These are phyloP conservation scores for Acrocera orbiculus DNA, from an alignment of 2,888 invertebrate genomes.

Conservation along the genomic window DNA sequence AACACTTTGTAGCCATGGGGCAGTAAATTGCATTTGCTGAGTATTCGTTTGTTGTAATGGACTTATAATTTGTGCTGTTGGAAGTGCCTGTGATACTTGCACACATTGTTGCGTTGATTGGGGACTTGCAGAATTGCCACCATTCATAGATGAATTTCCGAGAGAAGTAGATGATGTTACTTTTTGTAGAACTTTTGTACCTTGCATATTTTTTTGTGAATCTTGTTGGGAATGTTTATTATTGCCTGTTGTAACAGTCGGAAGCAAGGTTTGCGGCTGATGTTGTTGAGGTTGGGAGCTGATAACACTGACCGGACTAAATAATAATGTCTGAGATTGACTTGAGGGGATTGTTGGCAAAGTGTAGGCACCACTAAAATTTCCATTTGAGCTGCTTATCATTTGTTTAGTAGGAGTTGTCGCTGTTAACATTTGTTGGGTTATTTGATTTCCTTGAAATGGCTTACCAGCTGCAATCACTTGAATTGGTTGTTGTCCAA, in stretches of 20 bases:
- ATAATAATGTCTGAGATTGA: conserved; percentile 62
- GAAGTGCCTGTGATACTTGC: conserved; percentile 54
- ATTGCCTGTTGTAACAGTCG: conserved; percentile 20
- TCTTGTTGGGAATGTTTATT: conserved; percentile 21
- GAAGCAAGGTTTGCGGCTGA: conserved; percentile 29
- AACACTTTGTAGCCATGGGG: conserved; percentile 57
- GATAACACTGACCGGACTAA: conserved; percentile 38
- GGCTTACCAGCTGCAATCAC: conserved; percentile 71
- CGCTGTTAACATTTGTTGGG: conserved; percentile 68
- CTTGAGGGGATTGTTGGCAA: conserved; percentile 61
- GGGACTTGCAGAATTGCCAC: conserved; percentile 26
- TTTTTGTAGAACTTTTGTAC: conserved; percentile 39
- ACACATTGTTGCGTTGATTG: conserved; percentile 49
- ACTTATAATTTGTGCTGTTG: conserved; percentile 54
- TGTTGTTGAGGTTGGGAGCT: conserved; percentile 30
- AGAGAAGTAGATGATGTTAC: conserved; percentile 29
- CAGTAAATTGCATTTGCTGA: conserved; percentile 57
- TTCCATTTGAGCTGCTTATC: conserved; percentile 28
- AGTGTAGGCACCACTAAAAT: conserved; percentile 43
- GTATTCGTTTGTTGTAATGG: conserved; percentile 49
- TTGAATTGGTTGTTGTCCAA: conserved; percentile 35
- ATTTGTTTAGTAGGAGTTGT: conserved; percentile 50
- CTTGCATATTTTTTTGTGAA: conserved; percentile 24
- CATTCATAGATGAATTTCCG: conserved; percentile 23
- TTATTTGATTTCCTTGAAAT: conserved; percentile 59